A percentile compares a stretch with the other conserved stretches of the same genome.
Evolutionary conservation across 2,888 invertebrate species (phyloP).

Genomic region (Pollenia amentaria): DNA sequence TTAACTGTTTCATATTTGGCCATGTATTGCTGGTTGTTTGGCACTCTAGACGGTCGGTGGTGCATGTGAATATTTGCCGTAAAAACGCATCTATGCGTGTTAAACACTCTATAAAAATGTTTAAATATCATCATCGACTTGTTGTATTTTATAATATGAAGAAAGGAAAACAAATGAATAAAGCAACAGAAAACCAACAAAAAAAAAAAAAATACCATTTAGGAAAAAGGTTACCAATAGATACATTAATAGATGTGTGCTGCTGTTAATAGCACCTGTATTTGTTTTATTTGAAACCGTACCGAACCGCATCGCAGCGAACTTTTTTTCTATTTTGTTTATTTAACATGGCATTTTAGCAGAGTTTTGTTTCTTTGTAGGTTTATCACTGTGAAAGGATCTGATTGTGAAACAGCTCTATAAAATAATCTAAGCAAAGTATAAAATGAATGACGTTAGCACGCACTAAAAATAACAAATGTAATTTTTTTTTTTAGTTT

Average conservation of each 20-base stretch:
- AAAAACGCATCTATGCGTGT: conserved; percentile 71
- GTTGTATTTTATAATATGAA: conserved; percentile 38
- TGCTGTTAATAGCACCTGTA: conserved; percentile 63
- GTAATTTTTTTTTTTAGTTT: not conserved
- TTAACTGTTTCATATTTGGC: conserved; percentile 69
- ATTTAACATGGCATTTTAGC: conserved; percentile 33
- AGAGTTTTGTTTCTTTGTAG: conserved; percentile 59
- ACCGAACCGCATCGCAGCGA: not conserved
- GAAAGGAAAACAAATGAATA: conserved; percentile 49
- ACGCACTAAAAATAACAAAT: conserved; percentile 74
- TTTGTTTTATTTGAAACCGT: conserved; percentile 15
- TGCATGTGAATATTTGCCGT: not conserved
- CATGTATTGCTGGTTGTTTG: not conserved
- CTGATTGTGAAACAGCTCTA: conserved; percentile 79
- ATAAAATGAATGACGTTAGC: conserved; percentile 76
- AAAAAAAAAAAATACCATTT: conserved; percentile 41
- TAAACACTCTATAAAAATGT: conserved; percentile 65
- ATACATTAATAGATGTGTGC: not conserved
- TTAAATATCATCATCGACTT: conserved; percentile 62
- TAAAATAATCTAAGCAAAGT: conserved; percentile 72
- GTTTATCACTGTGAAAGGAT: conserved; percentile 80
- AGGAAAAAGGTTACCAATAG: conserved; percentile 39
- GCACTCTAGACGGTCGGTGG: not conserved
- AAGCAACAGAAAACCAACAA: not conserved
- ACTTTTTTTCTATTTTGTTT: not conserved